Conservation (phyloP, 2,888 invertebrate species). For the Troides aeacus region DNA sequence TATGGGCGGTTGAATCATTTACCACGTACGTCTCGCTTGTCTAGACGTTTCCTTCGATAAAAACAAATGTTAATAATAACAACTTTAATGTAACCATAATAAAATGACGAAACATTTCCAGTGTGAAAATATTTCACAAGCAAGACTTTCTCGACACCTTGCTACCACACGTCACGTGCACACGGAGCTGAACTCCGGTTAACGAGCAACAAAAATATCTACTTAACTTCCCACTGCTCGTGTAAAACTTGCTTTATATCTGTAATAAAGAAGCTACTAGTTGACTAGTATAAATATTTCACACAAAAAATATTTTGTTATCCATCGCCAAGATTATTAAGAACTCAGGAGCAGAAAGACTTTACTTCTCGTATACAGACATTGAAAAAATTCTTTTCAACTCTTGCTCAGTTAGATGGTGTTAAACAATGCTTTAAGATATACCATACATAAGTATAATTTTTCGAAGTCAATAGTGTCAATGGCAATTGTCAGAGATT, state of each 20-base stretch:
- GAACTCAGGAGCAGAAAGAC: no score
- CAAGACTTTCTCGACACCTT: not conserved
- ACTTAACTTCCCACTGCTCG: conserved; percentile 5
- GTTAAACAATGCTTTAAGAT: no score
- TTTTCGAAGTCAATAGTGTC: not conserved
- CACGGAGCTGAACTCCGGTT: conserved; percentile 12
- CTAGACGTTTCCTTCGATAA: no score
- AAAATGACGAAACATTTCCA: not conserved
- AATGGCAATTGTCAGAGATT: not conserved
- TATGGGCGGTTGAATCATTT: no score
- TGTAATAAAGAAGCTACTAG: not conserved
- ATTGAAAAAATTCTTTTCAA: no score
- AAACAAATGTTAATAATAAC: not conserved
- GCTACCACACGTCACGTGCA: conserved; percentile 9
- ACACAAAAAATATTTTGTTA: not conserved
- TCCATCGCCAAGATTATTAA: not conserved
- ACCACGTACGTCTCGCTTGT: no score
- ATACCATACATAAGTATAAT: not conserved
- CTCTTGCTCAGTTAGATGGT: no score
- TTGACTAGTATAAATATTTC: not conserved
- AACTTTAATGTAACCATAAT: not conserved
- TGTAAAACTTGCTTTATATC: not conserved
- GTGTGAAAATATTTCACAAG: not conserved
- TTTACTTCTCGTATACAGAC: no score
- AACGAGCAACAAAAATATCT: conserved; percentile 18